Evolutionary conservation across 2,113 vertebrate genomes (phyloP).

Genomic region (Hippocampus comes): DNA sequence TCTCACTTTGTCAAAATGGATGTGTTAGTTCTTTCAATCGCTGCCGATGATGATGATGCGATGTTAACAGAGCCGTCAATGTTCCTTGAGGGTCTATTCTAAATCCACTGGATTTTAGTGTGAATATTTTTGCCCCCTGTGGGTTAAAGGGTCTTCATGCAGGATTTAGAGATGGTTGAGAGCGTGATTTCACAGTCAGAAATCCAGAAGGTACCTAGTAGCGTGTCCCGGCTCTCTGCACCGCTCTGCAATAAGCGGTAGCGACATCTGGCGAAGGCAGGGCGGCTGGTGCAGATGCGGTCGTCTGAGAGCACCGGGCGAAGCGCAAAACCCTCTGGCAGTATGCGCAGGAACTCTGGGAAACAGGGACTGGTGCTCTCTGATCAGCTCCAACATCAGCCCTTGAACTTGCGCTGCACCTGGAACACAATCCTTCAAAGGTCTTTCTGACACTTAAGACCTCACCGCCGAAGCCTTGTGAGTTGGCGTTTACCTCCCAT

Average conservation of each 20-base stretch:
- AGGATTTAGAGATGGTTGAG: background rate
- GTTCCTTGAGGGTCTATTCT: background rate
- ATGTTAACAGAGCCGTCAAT: too few relatives aligned
- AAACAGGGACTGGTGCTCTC: slow-evolving; percentile 65
- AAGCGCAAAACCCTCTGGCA: slow-evolving; percentile 18
- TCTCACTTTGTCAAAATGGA: too few relatives aligned
- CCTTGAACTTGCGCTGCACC: slow-evolving; percentile 63
- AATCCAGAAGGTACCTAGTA: slow-evolving; percentile 30
- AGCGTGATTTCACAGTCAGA: background rate
- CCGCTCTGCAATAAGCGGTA: slow-evolving; percentile 60
- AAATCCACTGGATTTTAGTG: background rate
- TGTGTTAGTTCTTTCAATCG: too few relatives aligned
- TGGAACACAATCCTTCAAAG: slow-evolving; percentile 19
- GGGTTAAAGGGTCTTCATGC: background rate
- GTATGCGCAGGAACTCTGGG: slow-evolving; percentile 41
- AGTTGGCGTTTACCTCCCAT: slow-evolving; percentile 62
- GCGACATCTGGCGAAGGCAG: slow-evolving; percentile 64
- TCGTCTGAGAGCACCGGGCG: slow-evolving; percentile 24
- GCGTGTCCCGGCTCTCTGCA: slow-evolving; percentile 27
- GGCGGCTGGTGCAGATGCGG: slow-evolving; percentile 36
- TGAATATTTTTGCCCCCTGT: background rate
- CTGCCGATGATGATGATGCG: too few relatives aligned
- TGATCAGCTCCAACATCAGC: slow-evolving; percentile 62
- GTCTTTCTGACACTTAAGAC: background rate
- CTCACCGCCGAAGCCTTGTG: background rate